Evolutionary conservation across 2,888 invertebrate genomes (phyloP), one percentile per base, ranked within the genome.

Genomic region (Drosophila percnosoma): DNA sequence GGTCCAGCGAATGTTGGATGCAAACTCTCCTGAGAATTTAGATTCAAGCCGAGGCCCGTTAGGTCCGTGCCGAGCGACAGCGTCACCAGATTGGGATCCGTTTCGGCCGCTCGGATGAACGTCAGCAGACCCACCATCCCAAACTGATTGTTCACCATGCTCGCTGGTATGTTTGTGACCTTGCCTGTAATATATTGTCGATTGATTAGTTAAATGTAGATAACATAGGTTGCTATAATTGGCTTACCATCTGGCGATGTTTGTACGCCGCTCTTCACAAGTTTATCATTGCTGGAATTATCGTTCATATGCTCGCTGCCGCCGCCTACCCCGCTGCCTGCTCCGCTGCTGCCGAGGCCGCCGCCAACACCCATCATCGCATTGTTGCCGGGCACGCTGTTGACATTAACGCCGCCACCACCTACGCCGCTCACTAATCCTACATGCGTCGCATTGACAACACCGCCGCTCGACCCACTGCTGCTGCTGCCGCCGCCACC

Each of bases 121-220:
- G 99, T 98, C 93, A 99, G 94, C 88, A 99, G 95, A 55, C 99
- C 99, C 83, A 99, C 99, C 95, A 99, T 99, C 89, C 99, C 99
- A 93, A 99, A 99, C 94, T 99, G 99, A 94, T 99, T 99, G 90
- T 97, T 97, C 82, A 99, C 98, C 99, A 99, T 99, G 92, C 98
- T 98, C 84, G 96, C 96, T 76, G 99, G 99, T 94, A 99, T 99
- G 94, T 99, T 99, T 93, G 99, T 98, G 91, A 99, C 98, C 94
- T 97, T 97, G 90, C 98, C 98, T 98, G 34, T 29, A 8, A 57
- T 21, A 7, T 21, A 42, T 42, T 7, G 4, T 8, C 4, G 15
- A 45, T 45, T 24, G 24, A 45, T 15, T 45, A 24, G 8, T 4
- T 45, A 45, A 4, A 24, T 24, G 4, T 24, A 59, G 24, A 27